Conservation (phyloP, 2,888 invertebrate genomes). For the Pseudanteris insignis region DNA sequence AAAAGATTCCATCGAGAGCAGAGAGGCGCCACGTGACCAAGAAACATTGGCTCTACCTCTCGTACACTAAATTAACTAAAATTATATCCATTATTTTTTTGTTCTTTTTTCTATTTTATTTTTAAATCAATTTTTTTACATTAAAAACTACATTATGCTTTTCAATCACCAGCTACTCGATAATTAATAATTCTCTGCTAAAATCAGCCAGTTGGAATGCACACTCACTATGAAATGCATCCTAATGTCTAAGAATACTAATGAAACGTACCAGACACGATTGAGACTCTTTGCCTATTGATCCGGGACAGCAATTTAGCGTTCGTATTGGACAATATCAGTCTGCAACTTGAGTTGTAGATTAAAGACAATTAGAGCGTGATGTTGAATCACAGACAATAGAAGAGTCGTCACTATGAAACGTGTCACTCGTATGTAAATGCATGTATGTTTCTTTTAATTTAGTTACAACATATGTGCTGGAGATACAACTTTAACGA, state of each 20-base stretch:
- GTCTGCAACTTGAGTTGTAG: no score
- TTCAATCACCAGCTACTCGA: conserved; percentile 19
- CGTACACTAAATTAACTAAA: conserved; percentile 16
- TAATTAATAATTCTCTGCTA: conserved; percentile 19
- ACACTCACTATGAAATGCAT: conserved; percentile 54
- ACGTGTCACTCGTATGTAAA: conserved; percentile 37
- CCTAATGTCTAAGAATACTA: conserved; percentile 52
- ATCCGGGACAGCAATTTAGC: conserved; percentile 10
- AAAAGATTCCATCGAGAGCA: conserved; percentile 39
- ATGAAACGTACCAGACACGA: conserved; percentile 44
- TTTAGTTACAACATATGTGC: conserved; percentile 38
- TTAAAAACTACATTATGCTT: conserved; percentile 15
- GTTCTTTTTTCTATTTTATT: conserved; percentile 1
- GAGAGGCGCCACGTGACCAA: conserved; percentile 34
- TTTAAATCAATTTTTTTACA: background rate
- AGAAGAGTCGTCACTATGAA: conserved; percentile 5
- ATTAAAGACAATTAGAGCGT: no score
- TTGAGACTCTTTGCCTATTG: conserved; percentile 8
- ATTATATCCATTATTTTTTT: background rate
- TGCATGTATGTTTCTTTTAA: conserved; percentile 41
- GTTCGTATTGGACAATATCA: no score
- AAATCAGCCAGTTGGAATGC: conserved; percentile 53
- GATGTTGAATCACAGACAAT: conserved; percentile 11
- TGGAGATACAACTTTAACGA: conserved; percentile 39
- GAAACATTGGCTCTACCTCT: conserved; percentile 18